These are phyloP conservation scores for Orchesella flavescens DNA, from an alignment of 2,888 invertebrate species.

Conservation along the genomic window DNA sequence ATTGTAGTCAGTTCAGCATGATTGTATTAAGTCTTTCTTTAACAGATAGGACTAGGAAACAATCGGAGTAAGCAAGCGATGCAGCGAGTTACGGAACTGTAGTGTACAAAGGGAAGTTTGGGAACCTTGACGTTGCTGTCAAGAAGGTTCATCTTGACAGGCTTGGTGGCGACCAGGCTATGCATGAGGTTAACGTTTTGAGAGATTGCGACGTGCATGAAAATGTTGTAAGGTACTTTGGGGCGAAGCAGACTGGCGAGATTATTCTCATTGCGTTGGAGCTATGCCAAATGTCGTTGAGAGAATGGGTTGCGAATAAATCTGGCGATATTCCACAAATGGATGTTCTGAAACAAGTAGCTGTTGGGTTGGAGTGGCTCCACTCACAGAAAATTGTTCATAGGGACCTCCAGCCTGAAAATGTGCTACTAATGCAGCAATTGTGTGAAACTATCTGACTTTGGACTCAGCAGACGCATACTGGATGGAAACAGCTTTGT, in stretches of 20 bases:
- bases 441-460: conserved; percentile 20
- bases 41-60: too few relatives aligned
- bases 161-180: background rate
- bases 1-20: too few relatives aligned
- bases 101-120: too few relatives aligned
- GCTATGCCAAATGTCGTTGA: background rate
- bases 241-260: too few relatives aligned
- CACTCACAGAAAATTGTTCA: conserved; percentile 10
- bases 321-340: too few relatives aligned
- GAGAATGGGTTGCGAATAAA: background rate
- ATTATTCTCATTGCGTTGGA: conserved; percentile 7
- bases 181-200: background rate
- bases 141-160: background rate
- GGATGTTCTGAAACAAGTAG: background rate
- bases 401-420: conserved; percentile 17
- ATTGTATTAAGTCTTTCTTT: too few relatives aligned
- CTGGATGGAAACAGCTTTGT: too few relatives aligned
- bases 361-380: conserved; percentile 7
- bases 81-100: too few relatives aligned
- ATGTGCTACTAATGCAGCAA: background rate
- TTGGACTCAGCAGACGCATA: too few relatives aligned
- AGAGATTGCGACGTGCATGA: background rate
- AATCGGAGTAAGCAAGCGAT: too few relatives aligned
- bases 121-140: conserved; percentile 14
- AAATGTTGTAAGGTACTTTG: conserved; percentile 13